phyloP scores from a whole-genome alignment of 2,113 vertebrate genomes.

The Brevimyrus niger region DNA sequence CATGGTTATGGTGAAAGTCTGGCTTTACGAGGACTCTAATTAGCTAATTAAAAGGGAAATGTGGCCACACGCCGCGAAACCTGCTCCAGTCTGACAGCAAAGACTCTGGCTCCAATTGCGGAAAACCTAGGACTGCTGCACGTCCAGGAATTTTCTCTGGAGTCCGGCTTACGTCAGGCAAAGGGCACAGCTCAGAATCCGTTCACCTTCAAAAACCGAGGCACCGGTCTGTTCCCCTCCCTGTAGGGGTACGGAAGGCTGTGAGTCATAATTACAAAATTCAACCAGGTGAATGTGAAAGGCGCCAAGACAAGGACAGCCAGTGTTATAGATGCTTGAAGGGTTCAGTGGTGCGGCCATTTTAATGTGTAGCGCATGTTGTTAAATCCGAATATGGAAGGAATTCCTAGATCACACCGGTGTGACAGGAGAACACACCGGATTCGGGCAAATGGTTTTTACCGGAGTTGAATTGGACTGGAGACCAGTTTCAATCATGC shows the following conservation, averaged over 20 bases:
- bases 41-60: background rate
- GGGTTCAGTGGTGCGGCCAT: background rate
- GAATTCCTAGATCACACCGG: background rate
- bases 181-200: background rate
- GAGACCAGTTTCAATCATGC: background rate
- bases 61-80: background rate
- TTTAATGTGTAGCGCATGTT: background rate
- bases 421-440: background rate
- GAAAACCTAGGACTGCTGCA: background rate
- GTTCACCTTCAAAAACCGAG: background rate
- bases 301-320: background rate
- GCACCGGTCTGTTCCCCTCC: constrained; percentile 2
- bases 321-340: background rate
- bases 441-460: background rate
- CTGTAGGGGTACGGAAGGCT: background rate
- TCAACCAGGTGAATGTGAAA: background rate
- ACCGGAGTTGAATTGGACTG: background rate
- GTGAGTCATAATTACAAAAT: background rate
- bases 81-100: background rate
- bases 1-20: background rate
- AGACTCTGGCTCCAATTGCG: background rate
- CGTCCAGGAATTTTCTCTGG: background rate
- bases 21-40: background rate
- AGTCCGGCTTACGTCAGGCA: background rate
- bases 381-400: background rate